Percentiles rank a stretch among this genome's conserved stretches.
Evolutionary conservation across 2,888 invertebrate genomes (phyloP).

Genomic region (Cephalotes varians): DNA sequence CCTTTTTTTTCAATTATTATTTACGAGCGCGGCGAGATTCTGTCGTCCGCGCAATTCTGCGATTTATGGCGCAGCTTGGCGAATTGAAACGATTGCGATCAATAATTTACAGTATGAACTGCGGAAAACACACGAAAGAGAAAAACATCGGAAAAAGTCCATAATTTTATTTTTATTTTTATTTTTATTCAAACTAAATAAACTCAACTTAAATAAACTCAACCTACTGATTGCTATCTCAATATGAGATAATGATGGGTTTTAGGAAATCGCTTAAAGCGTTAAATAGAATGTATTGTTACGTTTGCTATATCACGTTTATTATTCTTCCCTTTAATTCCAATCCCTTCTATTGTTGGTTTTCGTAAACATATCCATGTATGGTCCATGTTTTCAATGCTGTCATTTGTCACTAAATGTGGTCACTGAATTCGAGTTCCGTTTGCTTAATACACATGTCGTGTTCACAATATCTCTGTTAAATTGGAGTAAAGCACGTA

Average conservation of each 20-base stretch:
- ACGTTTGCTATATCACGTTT: neutral
- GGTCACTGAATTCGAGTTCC: neutral
- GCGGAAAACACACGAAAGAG: neutral
- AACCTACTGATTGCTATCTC: neutral
- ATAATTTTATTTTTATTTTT: neutral
- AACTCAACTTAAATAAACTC: neutral
- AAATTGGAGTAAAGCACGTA: neutral
- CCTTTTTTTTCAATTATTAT: constrained; percentile 33
- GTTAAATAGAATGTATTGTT: neutral
- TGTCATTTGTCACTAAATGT: constrained; percentile 20
- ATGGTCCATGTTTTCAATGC: neutral
- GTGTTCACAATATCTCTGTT: constrained; percentile 16
- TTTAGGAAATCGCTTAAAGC: neutral
- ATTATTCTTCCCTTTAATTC: neutral
- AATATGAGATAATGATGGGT: neutral
- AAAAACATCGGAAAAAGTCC: neutral
- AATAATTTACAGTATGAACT: constrained; percentile 27
- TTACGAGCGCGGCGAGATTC: constrained; percentile 28
- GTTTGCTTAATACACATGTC: constrained; percentile 27
- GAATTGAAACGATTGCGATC: constrained; percentile 16
- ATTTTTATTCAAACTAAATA: neutral
- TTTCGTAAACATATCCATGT: neutral
- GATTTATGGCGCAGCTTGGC: constrained; percentile 15
- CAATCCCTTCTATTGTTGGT: neutral
- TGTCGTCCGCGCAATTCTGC: neutral